phyloP scores from a whole-genome alignment of 2,888 invertebrate genomes.

The Leuctra nigra region DNA sequence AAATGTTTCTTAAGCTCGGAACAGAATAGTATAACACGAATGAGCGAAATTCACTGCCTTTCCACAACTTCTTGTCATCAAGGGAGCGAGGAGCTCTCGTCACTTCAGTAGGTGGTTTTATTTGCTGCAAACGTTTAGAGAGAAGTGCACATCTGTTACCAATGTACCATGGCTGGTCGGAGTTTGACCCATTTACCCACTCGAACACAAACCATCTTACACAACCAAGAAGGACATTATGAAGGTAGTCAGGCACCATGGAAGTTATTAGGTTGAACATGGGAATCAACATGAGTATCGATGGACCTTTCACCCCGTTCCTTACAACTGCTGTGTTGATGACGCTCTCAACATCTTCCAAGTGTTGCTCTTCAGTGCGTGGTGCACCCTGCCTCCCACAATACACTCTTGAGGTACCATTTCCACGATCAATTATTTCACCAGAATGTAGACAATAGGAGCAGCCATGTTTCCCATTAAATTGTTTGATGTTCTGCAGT shows the following conservation, averaged over 20 bases:
- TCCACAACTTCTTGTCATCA: constrained; percentile 7
- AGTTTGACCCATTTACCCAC: neutral
- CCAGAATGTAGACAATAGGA: neutral
- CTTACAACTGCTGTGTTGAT: neutral
- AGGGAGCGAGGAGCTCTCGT: constrained; percentile 12
- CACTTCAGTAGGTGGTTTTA: constrained; percentile 1
- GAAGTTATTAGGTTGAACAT: neutral
- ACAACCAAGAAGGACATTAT: neutral
- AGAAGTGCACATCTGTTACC: neutral
- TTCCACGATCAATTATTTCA: neutral
- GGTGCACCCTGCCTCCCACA: neutral
- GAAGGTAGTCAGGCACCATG: constrained; percentile 11
- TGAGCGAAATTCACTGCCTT: constrained; percentile 11
- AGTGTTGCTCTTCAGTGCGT: neutral
- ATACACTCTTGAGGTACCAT: constrained; percentile 1
- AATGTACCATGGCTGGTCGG: constrained; percentile 1
- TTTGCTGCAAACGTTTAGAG: neutral
- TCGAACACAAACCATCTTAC: neutral
- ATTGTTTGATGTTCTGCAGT: constrained; percentile 9
- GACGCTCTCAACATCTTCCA: neutral
- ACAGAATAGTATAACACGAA: constrained; percentile 12
- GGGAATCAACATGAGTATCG: neutral
- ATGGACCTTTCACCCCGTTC: constrained; percentile 1
- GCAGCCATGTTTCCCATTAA: constrained; percentile 1
- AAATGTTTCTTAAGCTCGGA: constrained; percentile 2